Conservation (phyloP, 1,140 invertebrate genomes). For the Lethocerus indicus region DNA sequence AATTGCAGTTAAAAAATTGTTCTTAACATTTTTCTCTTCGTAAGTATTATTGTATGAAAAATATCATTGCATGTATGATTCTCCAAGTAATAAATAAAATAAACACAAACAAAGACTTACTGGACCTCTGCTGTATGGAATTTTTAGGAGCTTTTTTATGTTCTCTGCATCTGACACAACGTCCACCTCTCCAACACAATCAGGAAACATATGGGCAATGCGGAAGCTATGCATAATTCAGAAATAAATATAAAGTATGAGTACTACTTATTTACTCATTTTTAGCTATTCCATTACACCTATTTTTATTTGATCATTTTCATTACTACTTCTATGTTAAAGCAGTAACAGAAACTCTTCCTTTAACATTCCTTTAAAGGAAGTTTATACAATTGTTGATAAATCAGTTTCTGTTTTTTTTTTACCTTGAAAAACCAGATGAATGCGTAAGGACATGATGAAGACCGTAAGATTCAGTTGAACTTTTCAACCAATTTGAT, state of each 20-base stretch:
- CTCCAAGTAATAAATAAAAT: neutral
- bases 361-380: neutral
- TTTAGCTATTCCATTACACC: neutral
- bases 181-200: conserved; percentile 80
- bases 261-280: neutral
- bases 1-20: too few relatives aligned
- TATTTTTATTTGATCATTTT: neutral
- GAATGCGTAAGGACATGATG: conserved; percentile 52
- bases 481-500: conserved; percentile 70
- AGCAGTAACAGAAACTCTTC: neutral
- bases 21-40: neutral
- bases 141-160: conserved; percentile 80
- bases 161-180: conserved; percentile 86
- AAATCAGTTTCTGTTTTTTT: neutral
- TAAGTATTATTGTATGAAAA: neutral
- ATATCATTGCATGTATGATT: neutral
- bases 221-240: conserved; percentile 44
- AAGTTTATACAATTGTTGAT: neutral
- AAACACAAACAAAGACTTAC: conserved; percentile 24
- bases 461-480: conserved; percentile 60
- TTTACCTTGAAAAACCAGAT: conserved; percentile 53
- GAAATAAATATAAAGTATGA: conserved; percentile 6
- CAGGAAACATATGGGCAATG: conserved; percentile 82
- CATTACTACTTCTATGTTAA: neutral
- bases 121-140: conserved; percentile 63